Percentiles rank a stretch among this genome's conserved stretches.
phyloP scores from a whole-genome alignment of 92 coral and sea anemone species.

The Metridium senile region DNA sequence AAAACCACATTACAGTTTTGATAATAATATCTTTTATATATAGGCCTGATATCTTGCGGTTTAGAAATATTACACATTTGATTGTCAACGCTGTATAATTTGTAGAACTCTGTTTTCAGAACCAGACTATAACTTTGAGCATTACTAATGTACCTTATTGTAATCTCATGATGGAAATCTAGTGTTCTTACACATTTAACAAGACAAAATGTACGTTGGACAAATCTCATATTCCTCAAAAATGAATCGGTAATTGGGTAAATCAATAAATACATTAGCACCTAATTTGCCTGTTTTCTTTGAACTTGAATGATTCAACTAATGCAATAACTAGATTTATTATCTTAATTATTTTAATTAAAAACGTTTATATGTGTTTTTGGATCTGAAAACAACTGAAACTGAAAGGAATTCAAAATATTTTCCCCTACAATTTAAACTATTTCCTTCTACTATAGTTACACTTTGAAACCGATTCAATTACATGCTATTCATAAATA shows the following conservation, averaged over 20 bases:
- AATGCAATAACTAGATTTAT: slow-evolving; percentile 8
- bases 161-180: not conserved
- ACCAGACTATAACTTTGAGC: no score
- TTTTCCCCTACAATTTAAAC: no score
- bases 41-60: not conserved
- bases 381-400: no score
- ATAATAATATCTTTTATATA: not conserved
- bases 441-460: no score
- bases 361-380: no score
- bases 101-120: no score
- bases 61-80: not conserved
- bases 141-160: not conserved
- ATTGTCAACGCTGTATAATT: not conserved
- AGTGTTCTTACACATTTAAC: not conserved
- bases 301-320: not conserved
- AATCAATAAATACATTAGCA: not conserved
- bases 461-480: no score
- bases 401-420: no score
- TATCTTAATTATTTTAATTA: not conserved
- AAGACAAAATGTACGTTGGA: not conserved
- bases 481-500: no score
- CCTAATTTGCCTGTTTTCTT: not conserved
- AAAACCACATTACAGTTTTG: not conserved
- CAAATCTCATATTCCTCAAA: not conserved
- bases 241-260: slow-evolving; percentile 12